These are phyloP conservation scores for Propithecus coquereli DNA, from an alignment of 2,113 vertebrate species.

Conservation along the genomic window DNA sequence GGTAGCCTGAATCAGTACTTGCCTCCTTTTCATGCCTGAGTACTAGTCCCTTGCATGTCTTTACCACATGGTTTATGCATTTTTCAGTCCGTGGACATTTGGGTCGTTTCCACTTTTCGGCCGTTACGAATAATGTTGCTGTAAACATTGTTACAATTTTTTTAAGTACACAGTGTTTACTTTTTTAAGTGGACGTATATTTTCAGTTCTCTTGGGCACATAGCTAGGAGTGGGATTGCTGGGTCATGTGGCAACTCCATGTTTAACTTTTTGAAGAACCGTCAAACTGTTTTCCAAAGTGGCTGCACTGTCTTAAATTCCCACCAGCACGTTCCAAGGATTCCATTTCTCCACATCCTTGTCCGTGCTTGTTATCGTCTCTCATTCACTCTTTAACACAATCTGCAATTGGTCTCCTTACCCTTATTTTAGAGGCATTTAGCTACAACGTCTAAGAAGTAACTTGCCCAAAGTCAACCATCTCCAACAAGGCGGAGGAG, in stretches of 20 bases:
- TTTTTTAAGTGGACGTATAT: not conserved
- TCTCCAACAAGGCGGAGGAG: not conserved
- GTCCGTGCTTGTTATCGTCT: not conserved
- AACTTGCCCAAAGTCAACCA: not conserved
- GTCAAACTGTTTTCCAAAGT: not conserved
- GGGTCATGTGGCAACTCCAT: not conserved
- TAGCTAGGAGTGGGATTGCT: not conserved
- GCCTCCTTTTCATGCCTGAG: not conserved
- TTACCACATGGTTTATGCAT: not conserved
- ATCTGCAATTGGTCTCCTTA: not conserved
- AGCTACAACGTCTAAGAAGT: not conserved
- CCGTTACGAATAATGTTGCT: not conserved
- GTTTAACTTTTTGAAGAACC: not conserved
- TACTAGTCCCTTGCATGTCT: not conserved
- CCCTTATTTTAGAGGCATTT: not conserved
- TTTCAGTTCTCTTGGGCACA: not conserved
- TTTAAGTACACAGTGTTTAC: too few species aligned
- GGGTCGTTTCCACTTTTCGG: not conserved
- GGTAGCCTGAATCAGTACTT: not conserved
- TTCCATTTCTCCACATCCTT: not conserved
- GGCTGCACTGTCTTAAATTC: too few species aligned
- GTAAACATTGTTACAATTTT: not conserved
- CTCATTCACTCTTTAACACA: not conserved
- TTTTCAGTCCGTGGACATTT: not conserved
- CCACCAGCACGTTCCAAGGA: not conserved